Evolutionary conservation across 2,888 invertebrate genomes (phyloP), one percentile per base, ranked within the genome.

Genomic region (Lutraria lutraria): DNA sequence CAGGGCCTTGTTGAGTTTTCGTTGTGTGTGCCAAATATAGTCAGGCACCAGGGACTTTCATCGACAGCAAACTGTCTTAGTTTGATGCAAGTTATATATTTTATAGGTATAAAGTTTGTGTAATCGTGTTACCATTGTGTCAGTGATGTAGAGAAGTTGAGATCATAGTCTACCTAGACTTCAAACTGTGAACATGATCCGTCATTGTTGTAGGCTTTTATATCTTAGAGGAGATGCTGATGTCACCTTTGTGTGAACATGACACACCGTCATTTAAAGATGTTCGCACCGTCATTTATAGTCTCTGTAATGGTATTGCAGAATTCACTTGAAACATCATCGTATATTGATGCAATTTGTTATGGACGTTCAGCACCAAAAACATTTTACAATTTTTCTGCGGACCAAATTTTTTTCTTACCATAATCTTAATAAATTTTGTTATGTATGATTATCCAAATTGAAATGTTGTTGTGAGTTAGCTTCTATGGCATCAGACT

Each of bases 61-160:
- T 25, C 25, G 63, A 25, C 63, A 68, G 25, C 25, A 68, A 68
- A 2, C 63, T 68, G 63, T 68, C 25, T 68, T 56, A 56, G 56
- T 56, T 68, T n/a, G 21, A 68, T 68, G 63, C 25, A 68, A 25
- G 12, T 3, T 68, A 25, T 68, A 68, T 68, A 25, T n/a, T 68
- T 68, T 68, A 68, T 25, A 68, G n/a, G 63, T 68, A 68, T 25
- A 25, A 68, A 68, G 63, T 68, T 68, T 68, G 25, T 68, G 25
- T 68, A 25, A 68, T 25, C 25, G 12, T 25, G 63, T 25, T 25
- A 68, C 25, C n/a, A 25, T 10, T n/a, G 63, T 68, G 63, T 25
- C 25, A 25, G 3, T 68, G n/a, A 25, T 68, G 63, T 25, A 25
- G 63, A 25, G 25, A n/a, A 68, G 63, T 25, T 25, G 63, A 25